phyloP scores from a whole-genome alignment of 2,113 vertebrate species.

The Oryzias javanicus region DNA sequence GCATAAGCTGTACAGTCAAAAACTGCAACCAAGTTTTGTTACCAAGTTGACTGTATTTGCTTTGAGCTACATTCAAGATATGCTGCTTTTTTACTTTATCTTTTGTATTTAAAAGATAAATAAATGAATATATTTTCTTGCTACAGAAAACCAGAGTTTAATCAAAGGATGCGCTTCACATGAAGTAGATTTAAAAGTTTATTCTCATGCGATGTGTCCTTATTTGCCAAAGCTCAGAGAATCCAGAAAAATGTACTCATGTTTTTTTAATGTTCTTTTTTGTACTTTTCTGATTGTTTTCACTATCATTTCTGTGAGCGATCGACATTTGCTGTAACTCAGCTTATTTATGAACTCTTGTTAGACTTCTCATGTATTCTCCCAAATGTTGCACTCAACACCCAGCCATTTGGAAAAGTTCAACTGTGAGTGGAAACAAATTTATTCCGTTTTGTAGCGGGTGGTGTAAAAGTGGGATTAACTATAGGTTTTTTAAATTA shows the following conservation, averaged over 20 bases:
- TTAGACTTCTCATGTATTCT: constrained; percentile 41
- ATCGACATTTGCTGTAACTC: constrained; percentile 61
- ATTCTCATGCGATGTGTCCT: constrained; percentile 37
- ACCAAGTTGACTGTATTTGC: constrained; percentile 49
- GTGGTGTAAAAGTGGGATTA: neutral
- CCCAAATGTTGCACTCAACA: constrained; percentile 50
- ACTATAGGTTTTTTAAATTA: neutral
- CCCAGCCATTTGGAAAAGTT: constrained; percentile 35
- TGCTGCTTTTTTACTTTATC: constrained; percentile 77
- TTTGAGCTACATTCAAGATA: constrained; percentile 49
- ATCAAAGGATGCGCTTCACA: constrained; percentile 30
- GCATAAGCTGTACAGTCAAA: constrained; percentile 72
- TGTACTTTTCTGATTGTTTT: constrained; percentile 56
- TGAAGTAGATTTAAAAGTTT: constrained; percentile 19
- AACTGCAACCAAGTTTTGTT: constrained; percentile 70
- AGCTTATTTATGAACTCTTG: constrained; percentile 57
- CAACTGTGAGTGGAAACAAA: constrained; percentile 57
- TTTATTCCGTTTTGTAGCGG: constrained; percentile 26
- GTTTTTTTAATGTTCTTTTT: constrained; percentile 50
- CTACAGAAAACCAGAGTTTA: constrained; percentile 58
- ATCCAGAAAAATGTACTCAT: constrained; percentile 41
- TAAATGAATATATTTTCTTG: constrained; percentile 71
- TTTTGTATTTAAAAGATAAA: constrained; percentile 70
- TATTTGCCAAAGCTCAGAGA: constrained; percentile 42
- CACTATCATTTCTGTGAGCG: constrained; percentile 52